These are phyloP conservation scores for Beris chalybata DNA, from an alignment of 2,888 invertebrate species.

Conservation along the genomic window DNA sequence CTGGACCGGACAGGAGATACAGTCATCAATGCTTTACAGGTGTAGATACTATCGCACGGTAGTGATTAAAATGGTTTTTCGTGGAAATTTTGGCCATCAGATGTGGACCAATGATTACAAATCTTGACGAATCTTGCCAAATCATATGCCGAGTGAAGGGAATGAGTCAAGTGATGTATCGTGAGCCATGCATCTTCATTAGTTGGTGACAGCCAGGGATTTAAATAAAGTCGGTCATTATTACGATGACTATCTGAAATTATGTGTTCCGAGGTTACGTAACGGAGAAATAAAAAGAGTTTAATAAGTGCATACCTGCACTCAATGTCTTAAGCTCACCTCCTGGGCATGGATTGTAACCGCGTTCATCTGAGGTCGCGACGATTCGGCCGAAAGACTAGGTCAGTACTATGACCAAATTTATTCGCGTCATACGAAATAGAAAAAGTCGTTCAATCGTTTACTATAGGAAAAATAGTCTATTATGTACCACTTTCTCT, in stretches of 20 bases:
- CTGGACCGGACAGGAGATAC: no score
- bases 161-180: neutral
- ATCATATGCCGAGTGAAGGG: neutral
- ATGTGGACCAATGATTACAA: neutral
- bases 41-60: neutral
- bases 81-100: neutral
- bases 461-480: no score
- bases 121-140: neutral
- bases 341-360: no score
- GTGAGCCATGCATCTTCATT: neutral
- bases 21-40: neutral
- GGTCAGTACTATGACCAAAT: no score
- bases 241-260: neutral
- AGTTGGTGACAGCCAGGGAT: neutral
- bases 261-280: neutral
- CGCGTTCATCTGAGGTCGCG: no score
- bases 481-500: no score
- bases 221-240: slow-evolving; percentile 1
- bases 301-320: no score
- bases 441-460: no score
- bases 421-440: no score
- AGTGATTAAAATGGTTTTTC: slow-evolving; percentile 8
- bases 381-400: no score
- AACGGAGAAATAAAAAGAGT: neutral
- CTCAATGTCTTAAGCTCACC: no score